Base-by-base conservation (phyloP, 2,797 vertebrate species). In the Meriones psammophilus region DNA sequence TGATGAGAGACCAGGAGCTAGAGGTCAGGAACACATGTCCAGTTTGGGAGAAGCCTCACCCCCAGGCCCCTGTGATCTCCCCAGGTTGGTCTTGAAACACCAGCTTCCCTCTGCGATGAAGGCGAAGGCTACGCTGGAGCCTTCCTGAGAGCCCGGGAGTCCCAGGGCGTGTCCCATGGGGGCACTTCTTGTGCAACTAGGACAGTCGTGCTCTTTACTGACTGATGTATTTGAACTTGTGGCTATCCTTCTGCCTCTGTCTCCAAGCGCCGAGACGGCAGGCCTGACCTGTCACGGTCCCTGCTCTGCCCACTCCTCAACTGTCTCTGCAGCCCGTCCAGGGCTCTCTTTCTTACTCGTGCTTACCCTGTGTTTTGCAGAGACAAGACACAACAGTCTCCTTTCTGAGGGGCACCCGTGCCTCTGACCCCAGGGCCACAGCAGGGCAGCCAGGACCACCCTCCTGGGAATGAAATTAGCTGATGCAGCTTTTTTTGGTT, bases 141-240 rank as follows among this genome's bases (percentile, higher is more conserved):
- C 46, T 85, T 85, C 50, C 71, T 1, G 22, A 74, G 46, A 39
- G 30, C 18, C 1, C 0, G 4, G 24, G 68, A 30, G 20, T 39
- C 46, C 46, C 22, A 1, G 68, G 50, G 5, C 1, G 24, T 30
- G 33, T 58, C 89, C 9, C 24, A 28, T 2, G 22, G 77, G 3
- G 50, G 39, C n/a, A 0, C 26, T 42, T 78, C 77, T 30, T 26
- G 20, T 3, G 62, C 36, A 2, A 30, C 0, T 1, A 5, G 56
- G 56, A 60, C 12, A 20, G 24, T 42, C 42, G 28, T 86, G 79
- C 60, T 58, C 42, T 28, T 33, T n/a, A 73, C 12, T 39, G 26
- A 60, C 8, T 56, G 0, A 87, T 69, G 24, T 26, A n/a, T 30
- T 46, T 84, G 56, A 46, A 30, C 17, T 9, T 84, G 80, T 64